phyloP scores from a whole-genome alignment of 92 coral and sea anemone genomes.

The Porites rus region DNA sequence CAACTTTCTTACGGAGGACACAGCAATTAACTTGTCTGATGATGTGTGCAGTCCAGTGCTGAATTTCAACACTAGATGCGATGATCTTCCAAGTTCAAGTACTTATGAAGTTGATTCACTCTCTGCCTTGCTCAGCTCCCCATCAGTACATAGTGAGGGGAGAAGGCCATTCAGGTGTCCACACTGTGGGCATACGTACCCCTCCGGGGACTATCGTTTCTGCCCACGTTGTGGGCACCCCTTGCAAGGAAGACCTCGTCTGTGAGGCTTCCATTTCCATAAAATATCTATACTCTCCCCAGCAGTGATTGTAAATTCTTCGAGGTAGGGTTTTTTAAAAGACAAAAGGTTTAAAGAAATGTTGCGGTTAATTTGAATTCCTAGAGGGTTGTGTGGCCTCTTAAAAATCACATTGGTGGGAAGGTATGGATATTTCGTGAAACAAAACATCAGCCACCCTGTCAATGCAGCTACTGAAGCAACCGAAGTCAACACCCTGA shows the following conservation, averaged over 20 bases:
- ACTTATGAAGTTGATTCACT: not conserved
- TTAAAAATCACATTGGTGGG: too few relatives aligned
- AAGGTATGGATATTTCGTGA: too few relatives aligned
- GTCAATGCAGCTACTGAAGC: too few relatives aligned
- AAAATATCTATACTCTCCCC: too few relatives aligned
- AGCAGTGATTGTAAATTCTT: too few relatives aligned
- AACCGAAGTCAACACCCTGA: too few relatives aligned
- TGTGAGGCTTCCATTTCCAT: too few relatives aligned
- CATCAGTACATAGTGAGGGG: not conserved
- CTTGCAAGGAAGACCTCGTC: not conserved
- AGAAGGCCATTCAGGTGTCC: constrained; percentile 9
- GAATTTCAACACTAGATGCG: not conserved
- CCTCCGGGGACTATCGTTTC: not conserved
- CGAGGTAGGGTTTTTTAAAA: too few relatives aligned
- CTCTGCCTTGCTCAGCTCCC: not conserved
- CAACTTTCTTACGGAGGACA: not conserved
- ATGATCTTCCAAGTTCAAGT: not conserved
- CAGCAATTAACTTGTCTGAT: not conserved
- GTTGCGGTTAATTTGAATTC: too few relatives aligned
- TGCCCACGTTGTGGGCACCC: constrained; percentile 9
- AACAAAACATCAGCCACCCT: too few relatives aligned
- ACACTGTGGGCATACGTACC: constrained; percentile 3
- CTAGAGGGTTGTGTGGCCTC: too few relatives aligned
- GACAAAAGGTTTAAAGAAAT: too few relatives aligned
- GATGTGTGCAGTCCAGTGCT: not conserved